Conservation (phyloP, 2,797 vertebrate species). For the Danionella dracula region DNA sequence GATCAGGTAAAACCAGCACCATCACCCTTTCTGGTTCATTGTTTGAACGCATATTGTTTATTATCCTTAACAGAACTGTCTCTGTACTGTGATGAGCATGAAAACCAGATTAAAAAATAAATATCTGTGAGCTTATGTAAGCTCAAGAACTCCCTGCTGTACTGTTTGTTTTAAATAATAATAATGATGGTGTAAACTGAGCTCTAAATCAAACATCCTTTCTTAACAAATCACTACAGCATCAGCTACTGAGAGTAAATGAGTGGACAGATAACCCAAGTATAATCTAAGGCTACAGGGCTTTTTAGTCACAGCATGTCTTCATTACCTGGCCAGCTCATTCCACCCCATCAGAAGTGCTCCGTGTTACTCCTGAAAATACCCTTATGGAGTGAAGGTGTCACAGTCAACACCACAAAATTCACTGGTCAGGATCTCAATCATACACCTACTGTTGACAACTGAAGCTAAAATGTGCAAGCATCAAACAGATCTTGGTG, state of each 20-base stretch:
- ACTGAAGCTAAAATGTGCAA: not conserved
- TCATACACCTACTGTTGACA: slow-evolving; percentile 2
- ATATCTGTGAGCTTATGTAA: no score
- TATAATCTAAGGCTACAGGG: slow-evolving; percentile 6
- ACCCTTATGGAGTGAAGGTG: not conserved
- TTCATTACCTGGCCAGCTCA: not conserved
- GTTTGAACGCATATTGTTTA: no score
- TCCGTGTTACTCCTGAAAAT: slow-evolving; percentile 10
- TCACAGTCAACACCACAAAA: not conserved
- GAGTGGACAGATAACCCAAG: not conserved
- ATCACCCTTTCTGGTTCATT: no score
- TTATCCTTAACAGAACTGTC: no score
- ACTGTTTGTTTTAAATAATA: not conserved
- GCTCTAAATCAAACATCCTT: not conserved
- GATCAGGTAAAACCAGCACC: no score
- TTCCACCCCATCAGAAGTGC: not conserved
- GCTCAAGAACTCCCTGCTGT: not conserved
- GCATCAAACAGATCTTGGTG: not conserved
- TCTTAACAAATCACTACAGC: not conserved
- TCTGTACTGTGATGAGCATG: no score
- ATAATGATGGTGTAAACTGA: not conserved
- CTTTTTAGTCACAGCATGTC: not conserved
- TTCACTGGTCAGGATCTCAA: not conserved
- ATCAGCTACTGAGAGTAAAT: slow-evolving; percentile 5
- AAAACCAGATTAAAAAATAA: no score